Conservation (phyloP, 2,888 invertebrate genomes). For the Glaucopsyche alexis region DNA sequence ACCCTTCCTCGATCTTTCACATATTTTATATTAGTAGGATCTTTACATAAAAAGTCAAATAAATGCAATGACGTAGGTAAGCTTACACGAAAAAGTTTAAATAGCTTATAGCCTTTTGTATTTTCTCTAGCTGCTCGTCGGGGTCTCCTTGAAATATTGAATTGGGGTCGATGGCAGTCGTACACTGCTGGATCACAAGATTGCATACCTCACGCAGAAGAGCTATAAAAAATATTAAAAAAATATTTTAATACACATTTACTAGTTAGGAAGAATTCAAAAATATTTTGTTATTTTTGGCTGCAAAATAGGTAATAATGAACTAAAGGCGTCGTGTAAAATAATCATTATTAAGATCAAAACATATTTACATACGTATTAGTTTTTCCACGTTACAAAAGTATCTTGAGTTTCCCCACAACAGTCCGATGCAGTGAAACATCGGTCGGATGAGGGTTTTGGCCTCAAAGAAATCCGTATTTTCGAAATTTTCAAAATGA, state of each 20-base stretch:
- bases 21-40: no score
- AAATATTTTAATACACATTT: background rate
- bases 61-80: slow-evolving; percentile 33
- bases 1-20: no score
- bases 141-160: slow-evolving; percentile 93
- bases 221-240: slow-evolving; percentile 52
- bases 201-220: slow-evolving; percentile 90
- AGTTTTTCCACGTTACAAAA: slow-evolving; percentile 82
- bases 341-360: background rate
- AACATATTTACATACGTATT: slow-evolving; percentile 57
- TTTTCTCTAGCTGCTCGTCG: slow-evolving; percentile 84
- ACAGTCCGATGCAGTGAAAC: slow-evolving; percentile 88
- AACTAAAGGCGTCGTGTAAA: background rate
- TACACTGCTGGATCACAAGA: slow-evolving; percentile 87
- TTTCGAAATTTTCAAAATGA: slow-evolving; percentile 86
- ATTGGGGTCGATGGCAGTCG: slow-evolving; percentile 86
- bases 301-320: no score
- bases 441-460: slow-evolving; percentile 82
- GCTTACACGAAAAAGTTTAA: slow-evolving; percentile 81
- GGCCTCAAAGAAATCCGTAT: slow-evolving; percentile 83
- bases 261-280: no score
- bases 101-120: slow-evolving; percentile 71
- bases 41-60: background rate
- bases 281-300: no score
- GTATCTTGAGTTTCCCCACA: slow-evolving; percentile 92